Evolutionary conservation across 2,113 vertebrate species (phyloP).

Genomic region (Hippotragus niger): DNA sequence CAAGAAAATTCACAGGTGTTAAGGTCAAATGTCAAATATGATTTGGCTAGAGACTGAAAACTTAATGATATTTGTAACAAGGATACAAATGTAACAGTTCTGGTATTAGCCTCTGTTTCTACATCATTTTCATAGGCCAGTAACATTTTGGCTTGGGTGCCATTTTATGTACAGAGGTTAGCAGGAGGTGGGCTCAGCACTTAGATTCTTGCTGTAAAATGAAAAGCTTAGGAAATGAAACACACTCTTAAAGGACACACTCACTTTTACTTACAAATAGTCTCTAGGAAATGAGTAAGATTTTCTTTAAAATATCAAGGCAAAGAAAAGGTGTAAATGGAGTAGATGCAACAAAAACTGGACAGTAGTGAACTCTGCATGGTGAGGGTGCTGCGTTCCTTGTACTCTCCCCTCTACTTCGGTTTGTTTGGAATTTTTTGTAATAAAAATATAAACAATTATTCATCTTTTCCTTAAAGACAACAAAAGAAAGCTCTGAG

Average conservation of each 20-base stretch:
- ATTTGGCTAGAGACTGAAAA: neutral
- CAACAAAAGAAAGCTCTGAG: neutral
- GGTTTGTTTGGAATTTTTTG: neutral
- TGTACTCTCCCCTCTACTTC: neutral
- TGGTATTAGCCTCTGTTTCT: neutral
- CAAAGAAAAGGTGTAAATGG: neutral
- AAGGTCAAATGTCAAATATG: neutral
- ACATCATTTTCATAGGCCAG: neutral
- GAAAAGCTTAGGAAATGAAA: neutral
- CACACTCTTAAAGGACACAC: neutral
- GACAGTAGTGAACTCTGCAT: neutral
- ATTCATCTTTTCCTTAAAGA: neutral
- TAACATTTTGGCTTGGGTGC: neutral
- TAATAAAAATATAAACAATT: neutral
- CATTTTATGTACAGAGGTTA: neutral
- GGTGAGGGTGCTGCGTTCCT: neutral
- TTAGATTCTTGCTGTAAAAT: neutral
- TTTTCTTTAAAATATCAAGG: neutral
- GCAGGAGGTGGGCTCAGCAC: neutral
- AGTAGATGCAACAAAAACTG: neutral
- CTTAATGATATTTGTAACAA: neutral
- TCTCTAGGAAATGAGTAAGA: neutral
- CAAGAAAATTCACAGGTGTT: neutral
- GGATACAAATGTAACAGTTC: neutral
- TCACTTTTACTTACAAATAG: neutral